These are phyloP conservation scores for Drosophila setifemur DNA, from an alignment of 1,140 invertebrate genomes.

Conservation along the genomic window DNA sequence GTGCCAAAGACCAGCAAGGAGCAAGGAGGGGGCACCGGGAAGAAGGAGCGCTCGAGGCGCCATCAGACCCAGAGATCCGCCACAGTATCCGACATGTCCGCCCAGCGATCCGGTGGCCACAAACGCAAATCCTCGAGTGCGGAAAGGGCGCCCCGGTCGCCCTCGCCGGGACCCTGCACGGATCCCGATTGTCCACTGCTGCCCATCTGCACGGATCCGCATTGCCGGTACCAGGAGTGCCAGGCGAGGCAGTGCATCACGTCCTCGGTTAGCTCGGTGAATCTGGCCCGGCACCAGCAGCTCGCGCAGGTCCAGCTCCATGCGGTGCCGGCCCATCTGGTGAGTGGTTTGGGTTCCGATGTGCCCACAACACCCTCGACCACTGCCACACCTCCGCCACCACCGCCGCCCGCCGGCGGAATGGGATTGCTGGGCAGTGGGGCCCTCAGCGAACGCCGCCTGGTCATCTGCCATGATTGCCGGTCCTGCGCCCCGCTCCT, in stretches of 20 bases:
- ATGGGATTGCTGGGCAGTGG: not conserved
- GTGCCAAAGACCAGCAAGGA: constrained; percentile 64
- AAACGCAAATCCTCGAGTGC: constrained; percentile 81
- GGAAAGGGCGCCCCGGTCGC: constrained; percentile 71
- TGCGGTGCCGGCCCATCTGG: constrained; percentile 67
- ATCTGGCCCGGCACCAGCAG: constrained; percentile 73
- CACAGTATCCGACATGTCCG: constrained; percentile 80
- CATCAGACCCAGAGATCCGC: constrained; percentile 82
- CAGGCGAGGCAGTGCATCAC: constrained; percentile 60
- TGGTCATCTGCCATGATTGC: constrained; percentile 79
- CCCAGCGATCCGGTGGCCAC: constrained; percentile 49
- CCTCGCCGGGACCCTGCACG: constrained; percentile 76
- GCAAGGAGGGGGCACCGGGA: constrained; percentile 11
- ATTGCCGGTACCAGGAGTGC: constrained; percentile 77
- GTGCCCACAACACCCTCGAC: constrained; percentile 68
- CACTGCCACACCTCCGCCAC: constrained; percentile 64
- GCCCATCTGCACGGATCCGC: constrained; percentile 81
- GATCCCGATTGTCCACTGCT: constrained; percentile 79
- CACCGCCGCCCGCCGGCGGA: constrained; percentile 7
- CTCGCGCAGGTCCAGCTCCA: constrained; percentile 76
- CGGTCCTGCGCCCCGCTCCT: constrained; percentile 72
- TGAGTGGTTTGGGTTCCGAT: constrained; percentile 58
- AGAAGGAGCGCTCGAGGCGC: constrained; percentile 75
- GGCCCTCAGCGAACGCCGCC: constrained; percentile 43
- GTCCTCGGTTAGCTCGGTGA: constrained; percentile 69